Percentiles rank a stretch among this genome's conserved stretches.
Evolutionary conservation across 2,797 vertebrate genomes (phyloP).

Genomic region (Hylomyscus alleni): DNA sequence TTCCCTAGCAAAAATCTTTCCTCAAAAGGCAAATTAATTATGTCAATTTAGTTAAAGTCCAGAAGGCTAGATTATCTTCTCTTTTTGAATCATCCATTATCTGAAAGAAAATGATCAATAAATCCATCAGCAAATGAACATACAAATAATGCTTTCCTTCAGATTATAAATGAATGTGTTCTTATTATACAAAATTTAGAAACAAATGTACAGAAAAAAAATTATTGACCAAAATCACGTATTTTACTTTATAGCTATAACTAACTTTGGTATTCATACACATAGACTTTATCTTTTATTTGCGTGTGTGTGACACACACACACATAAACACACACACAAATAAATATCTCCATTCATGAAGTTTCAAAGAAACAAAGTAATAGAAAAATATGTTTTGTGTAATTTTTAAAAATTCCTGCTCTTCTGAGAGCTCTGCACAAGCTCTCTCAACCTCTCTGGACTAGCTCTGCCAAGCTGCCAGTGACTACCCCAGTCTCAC

Average conservation of each 20-base stretch:
- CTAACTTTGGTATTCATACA: not conserved
- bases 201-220: conserved; percentile 44
- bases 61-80: not conserved
- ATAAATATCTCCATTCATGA: not conserved
- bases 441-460: no score
- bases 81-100: conserved; percentile 18
- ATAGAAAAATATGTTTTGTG: not conserved
- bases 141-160: not conserved
- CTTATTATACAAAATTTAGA: not conserved
- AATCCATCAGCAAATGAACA: not conserved
- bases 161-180: conserved; percentile 2
- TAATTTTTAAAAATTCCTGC: no score
- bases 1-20: conserved; percentile 13
- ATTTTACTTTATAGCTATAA: not conserved
- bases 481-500: no score
- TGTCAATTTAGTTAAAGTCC: not conserved
- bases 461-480: no score
- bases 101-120: conserved; percentile 21
- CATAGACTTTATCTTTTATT: not conserved
- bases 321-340: not conserved
- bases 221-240: not conserved
- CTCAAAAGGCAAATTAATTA: conserved; percentile 32
- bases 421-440: no score
- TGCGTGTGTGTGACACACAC: not conserved
- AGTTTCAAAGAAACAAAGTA: not conserved